A percentile compares a stretch with the other conserved stretches of the same genome.
Evolutionary conservation across 2,113 vertebrate species (phyloP).

Genomic region (Motacilla tschutschensis): DNA sequence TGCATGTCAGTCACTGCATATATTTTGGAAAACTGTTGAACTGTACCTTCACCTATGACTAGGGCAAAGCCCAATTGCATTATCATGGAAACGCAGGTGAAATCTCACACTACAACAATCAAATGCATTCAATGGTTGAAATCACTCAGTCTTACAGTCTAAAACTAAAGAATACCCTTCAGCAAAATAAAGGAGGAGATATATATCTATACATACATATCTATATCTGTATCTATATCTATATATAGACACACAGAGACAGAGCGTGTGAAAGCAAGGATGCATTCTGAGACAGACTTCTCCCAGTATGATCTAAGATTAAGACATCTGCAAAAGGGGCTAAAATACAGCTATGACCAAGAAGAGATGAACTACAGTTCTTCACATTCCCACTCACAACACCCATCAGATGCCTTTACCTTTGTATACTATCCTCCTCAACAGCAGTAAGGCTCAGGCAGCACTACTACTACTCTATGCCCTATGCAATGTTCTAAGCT

Average conservation of each 20-base stretch:
- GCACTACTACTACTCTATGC: not conserved
- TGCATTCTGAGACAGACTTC: not conserved
- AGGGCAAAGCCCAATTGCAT: not conserved
- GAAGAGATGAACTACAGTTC: not conserved
- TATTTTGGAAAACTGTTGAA: not conserved
- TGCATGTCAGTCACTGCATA: fast-evolving
- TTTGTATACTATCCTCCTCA: not conserved
- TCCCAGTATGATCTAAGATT: not conserved
- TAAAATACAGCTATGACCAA: not conserved
- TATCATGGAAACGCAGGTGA: not conserved
- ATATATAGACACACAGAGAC: fast-evolving
- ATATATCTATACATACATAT: not conserved
- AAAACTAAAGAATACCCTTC: not conserved
- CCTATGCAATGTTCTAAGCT: not conserved
- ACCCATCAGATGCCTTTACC: not conserved
- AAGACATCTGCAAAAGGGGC: not conserved
- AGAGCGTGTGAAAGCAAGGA: not conserved
- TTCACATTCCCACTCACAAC: not conserved
- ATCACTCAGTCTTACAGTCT: not conserved
- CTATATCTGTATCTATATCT: not conserved
- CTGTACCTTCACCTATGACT: not conserved
- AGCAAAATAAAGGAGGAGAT: not conserved
- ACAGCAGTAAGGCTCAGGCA: not conserved
- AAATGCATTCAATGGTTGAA: not conserved
- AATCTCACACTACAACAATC: not conserved